Percentiles rank a stretch among this genome's conserved stretches.
phyloP scores from a whole-genome alignment of 2,113 vertebrate genomes.

The Pelmatolapia mariae region DNA sequence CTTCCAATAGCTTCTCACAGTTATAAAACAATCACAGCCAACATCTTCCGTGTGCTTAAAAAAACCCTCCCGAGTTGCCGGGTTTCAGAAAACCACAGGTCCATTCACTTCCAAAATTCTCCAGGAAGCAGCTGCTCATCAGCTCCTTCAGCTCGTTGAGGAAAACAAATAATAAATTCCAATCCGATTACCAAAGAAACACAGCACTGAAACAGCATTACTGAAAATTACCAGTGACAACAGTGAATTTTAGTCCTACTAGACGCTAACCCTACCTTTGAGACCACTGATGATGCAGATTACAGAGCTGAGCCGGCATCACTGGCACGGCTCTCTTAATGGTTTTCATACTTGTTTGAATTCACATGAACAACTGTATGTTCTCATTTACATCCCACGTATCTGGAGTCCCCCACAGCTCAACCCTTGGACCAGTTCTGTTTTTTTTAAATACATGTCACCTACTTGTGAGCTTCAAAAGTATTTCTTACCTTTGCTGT shows the following conservation, averaged over 20 bases:
- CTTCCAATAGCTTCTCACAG: neutral
- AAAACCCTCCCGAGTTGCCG: neutral
- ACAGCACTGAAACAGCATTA: neutral
- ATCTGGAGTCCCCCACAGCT: neutral
- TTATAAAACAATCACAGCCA: neutral
- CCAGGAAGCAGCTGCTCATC: neutral
- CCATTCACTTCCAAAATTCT: neutral
- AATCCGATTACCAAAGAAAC: neutral
- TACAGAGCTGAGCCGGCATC: neutral
- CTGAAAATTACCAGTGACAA: neutral
- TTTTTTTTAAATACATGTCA: neutral
- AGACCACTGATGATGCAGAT: neutral
- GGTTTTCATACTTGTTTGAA: neutral
- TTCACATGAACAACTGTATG: neutral
- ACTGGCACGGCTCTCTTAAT: neutral
- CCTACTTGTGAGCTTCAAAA: neutral
- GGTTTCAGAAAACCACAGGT: neutral
- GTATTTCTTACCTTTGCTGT: neutral
- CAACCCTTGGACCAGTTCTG: neutral
- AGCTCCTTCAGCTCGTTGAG: neutral
- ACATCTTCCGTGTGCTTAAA: neutral
- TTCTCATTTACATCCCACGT: neutral
- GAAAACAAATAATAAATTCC: neutral
- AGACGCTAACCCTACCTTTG: neutral
- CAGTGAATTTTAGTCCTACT: neutral